A percentile compares a stretch with the other conserved stretches of the same genome.
Conservation (phyloP, 2,797 vertebrate species). For the Pangasius mekongensis region DNA sequence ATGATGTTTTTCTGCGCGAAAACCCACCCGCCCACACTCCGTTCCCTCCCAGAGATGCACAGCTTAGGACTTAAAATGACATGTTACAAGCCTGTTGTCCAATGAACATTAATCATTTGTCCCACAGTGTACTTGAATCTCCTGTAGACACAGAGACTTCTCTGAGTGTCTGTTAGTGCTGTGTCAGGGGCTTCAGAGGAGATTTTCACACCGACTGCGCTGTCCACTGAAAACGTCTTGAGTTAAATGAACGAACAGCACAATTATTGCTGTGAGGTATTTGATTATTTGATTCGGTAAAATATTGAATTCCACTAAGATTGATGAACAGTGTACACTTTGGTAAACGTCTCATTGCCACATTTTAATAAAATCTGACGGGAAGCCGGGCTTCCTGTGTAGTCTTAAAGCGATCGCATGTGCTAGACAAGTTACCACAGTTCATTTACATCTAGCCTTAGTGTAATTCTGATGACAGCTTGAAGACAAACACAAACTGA, state of each 20-base stretch:
- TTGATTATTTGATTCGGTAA: neutral
- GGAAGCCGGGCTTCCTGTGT: neutral
- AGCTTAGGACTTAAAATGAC: slow-evolving; percentile 2
- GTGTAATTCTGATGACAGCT: neutral
- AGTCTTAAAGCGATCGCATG: neutral
- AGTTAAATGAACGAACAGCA: neutral
- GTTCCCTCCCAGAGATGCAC: neutral
- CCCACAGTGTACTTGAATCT: neutral
- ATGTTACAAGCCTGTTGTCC: neutral
- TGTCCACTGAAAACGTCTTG: neutral
- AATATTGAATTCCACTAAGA: neutral
- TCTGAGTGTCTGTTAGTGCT: neutral
- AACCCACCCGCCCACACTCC: neutral
- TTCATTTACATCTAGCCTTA: neutral
- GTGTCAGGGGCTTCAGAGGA: neutral
- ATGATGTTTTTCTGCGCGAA: neutral
- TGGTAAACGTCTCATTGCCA: neutral
- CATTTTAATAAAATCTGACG: neutral
- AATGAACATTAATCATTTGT: neutral
- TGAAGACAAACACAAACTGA: neutral
- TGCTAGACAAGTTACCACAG: neutral
- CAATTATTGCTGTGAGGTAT: neutral
- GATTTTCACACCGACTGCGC: neutral
- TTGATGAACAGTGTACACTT: neutral
- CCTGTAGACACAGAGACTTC: neutral